Evolutionary conservation across 2,797 vertebrate genomes (phyloP).

Genomic region (Peromyscus eremicus): DNA sequence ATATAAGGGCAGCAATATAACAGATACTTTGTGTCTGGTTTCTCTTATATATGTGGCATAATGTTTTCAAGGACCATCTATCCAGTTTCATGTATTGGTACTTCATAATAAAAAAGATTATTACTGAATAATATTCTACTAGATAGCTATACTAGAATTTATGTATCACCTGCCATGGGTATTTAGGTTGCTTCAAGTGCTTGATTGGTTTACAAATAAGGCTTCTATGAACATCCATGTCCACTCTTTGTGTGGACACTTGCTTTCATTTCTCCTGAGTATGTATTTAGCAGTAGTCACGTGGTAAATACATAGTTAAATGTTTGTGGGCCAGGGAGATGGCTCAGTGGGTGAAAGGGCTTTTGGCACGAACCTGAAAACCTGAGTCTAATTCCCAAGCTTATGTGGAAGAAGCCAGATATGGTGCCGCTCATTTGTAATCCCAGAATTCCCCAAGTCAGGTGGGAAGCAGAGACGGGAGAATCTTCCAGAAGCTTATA

Average conservation of each 20-base stretch:
- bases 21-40: neutral
- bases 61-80: slow-evolving; percentile 33
- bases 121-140: neutral
- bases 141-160: neutral
- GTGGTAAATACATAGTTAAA: neutral
- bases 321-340: neutral
- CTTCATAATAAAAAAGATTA: neutral
- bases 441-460: neutral
- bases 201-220: slow-evolving; percentile 10
- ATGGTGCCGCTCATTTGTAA: too few species aligned
- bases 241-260: neutral
- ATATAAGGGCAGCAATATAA: neutral
- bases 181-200: slow-evolving; percentile 35
- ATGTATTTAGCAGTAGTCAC: neutral
- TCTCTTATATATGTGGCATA: neutral
- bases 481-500: neutral
- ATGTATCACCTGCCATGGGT: neutral
- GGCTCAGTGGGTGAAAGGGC: neutral
- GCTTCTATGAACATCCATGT: neutral
- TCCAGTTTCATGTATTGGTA: neutral
- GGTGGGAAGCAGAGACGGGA: neutral
- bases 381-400: neutral
- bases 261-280: slow-evolving; percentile 29
- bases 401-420: neutral
- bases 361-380: neutral